Evolutionary conservation across 2,888 invertebrate genomes (phyloP).

Genomic region (Chironomus riparius): DNA sequence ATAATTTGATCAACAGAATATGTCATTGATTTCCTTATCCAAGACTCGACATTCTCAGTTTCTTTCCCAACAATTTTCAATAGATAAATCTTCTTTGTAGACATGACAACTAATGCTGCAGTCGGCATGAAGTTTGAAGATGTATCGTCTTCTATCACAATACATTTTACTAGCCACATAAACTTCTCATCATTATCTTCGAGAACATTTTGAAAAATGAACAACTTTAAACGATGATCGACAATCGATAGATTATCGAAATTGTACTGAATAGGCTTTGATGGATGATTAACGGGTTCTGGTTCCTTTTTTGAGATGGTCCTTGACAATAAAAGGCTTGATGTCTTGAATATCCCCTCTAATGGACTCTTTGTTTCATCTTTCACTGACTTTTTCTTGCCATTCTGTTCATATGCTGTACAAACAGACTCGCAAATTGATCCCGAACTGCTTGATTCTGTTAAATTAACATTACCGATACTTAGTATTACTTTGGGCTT

Average conservation of each 20-base stretch:
- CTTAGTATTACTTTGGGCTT: background rate
- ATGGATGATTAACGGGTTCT: slow-evolving; percentile 7
- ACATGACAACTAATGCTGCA: slow-evolving; percentile 46
- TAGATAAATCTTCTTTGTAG: slow-evolving; percentile 46
- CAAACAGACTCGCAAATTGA: slow-evolving; percentile 54
- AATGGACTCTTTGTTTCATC: background rate
- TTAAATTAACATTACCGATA: slow-evolving; percentile 41
- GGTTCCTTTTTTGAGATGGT: slow-evolving; percentile 36
- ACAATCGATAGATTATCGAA: slow-evolving; percentile 47
- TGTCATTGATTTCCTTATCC: slow-evolving; percentile 45
- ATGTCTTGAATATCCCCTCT: slow-evolving; percentile 44
- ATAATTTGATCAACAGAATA: slow-evolving; percentile 45
- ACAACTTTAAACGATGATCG: slow-evolving; percentile 51
- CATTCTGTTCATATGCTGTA: slow-evolving; percentile 47
- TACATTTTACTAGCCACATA: slow-evolving; percentile 45
- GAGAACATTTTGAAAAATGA: slow-evolving; percentile 48
- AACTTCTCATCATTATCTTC: slow-evolving; percentile 48
- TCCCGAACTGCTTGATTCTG: slow-evolving; percentile 55
- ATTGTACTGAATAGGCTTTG: slow-evolving; percentile 44
- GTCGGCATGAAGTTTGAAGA: slow-evolving; percentile 32
- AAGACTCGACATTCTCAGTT: slow-evolving; percentile 46
- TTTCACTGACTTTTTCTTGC: background rate
- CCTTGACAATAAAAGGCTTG: slow-evolving; percentile 41
- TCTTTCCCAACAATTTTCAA: slow-evolving; percentile 45
- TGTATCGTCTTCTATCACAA: slow-evolving; percentile 41